Evolutionary conservation across 35 echinoderm and acorn worm species (phyloP), one percentile per base, ranked within the genome.

Genomic region (Amphiura filiformis): DNA sequence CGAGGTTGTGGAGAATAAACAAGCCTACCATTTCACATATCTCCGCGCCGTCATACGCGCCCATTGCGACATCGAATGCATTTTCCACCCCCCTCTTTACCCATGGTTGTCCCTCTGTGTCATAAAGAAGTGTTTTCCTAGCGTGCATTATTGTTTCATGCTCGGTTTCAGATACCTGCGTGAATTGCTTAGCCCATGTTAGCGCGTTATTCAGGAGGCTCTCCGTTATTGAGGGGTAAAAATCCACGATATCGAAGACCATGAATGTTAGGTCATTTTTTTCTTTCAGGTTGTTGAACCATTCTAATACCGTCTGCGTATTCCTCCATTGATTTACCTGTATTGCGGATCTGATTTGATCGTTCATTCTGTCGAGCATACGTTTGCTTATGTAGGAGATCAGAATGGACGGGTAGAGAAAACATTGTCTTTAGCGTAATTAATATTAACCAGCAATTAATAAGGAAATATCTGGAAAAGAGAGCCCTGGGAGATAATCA

Each of bases 11-110:
- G 1, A 82, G 80, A 36, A 80, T 28, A 32, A 82, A 82, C 1
- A 75, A 49, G 35, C 87, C 80, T 78, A 82, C 88, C n/a, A 90
- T 28, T 36, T 90, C 88, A 56, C 88, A 90, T 38, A 90, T 76
- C 36, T 90, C 88, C 1, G 80, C 87, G 15, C 80, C 80, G 36
- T 90, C 88, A 38, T 75, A 84, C 0, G 34, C 80, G 15, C 88
- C 81, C 88, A 90, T 90, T 0, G 65, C 5, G 17, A 90, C 88
- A 77, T 84, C 88, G 37, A 90, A 84, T 13, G 39, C n/a, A 0
- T 84, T 78, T 13, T 36, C 30, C 15, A 41, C 34, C 17, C 76
- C 80, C 31, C 31, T 37, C 39, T 91, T 91, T 34, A 85, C 81
- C 82, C 89, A 91, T 37, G 70, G 35, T 56, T 80, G 26, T 32